A percentile compares a stretch with the other conserved stretches of the same genome.
Conservation (phyloP, 2,888 invertebrate genomes). For the Oegoconia quadripuncta region DNA sequence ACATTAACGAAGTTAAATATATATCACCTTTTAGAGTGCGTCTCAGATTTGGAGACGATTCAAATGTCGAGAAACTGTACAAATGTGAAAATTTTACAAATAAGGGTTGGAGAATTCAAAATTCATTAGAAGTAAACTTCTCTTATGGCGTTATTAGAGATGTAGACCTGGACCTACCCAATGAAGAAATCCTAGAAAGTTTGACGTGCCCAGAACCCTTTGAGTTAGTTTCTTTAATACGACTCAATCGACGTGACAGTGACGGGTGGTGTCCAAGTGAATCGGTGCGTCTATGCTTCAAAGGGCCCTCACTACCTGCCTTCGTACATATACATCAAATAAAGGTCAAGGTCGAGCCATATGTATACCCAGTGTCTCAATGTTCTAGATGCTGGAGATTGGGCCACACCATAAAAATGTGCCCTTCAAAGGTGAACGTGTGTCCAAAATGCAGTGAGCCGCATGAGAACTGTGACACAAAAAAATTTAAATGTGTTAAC, state of each 20-base stretch:
- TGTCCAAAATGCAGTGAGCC: conserved; percentile 17
- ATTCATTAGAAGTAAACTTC: too few relatives aligned
- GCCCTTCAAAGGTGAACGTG: conserved; percentile 13
- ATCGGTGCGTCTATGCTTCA: conserved; percentile 21
- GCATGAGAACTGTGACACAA: conserved; percentile 17
- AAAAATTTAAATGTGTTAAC: conserved; percentile 11
- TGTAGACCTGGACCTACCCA: too few relatives aligned
- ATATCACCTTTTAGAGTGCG: too few relatives aligned
- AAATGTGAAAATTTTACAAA: too few relatives aligned
- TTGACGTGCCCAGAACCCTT: too few relatives aligned
- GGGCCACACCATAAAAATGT: conserved; percentile 13
- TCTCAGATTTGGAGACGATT: too few relatives aligned
- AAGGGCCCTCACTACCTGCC: conserved; percentile 12
- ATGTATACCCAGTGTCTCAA: conserved; percentile 22
- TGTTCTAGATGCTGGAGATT: conserved; percentile 22
- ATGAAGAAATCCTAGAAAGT: too few relatives aligned
- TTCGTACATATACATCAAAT: conserved; percentile 15
- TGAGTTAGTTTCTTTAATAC: conserved; percentile 14
- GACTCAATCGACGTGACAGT: conserved; percentile 13
- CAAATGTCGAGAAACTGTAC: too few relatives aligned
- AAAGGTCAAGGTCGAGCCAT: conserved; percentile 19
- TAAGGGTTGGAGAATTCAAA: too few relatives aligned
- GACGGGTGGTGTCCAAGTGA: conserved; percentile 20
- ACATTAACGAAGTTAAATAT: too few relatives aligned
- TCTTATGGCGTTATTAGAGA: too few relatives aligned